A percentile compares a stretch with the other conserved stretches of the same genome.
phyloP scores from a whole-genome alignment of 2,113 vertebrate species.

The Apteryx owenii region DNA sequence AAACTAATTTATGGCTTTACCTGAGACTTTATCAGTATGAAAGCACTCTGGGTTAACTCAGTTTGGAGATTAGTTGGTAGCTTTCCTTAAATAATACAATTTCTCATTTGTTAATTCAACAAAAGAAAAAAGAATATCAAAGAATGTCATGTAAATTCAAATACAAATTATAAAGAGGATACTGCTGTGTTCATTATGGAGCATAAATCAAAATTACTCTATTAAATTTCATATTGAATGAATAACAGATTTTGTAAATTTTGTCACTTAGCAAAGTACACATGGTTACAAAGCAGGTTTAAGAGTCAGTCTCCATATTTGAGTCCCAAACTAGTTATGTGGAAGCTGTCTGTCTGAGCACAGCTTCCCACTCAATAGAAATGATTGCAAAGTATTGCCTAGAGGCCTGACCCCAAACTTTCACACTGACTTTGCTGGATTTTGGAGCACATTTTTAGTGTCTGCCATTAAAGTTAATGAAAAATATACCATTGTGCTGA shows the following conservation, averaged over 20 bases:
- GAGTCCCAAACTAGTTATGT: neutral
- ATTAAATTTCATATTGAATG: neutral
- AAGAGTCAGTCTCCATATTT: constrained; percentile 55
- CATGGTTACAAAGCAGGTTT: constrained; percentile 28
- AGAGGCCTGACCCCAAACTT: neutral
- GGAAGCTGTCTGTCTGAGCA: neutral
- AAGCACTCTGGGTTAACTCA: neutral
- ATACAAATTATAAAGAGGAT: neutral
- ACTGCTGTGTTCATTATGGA: neutral
- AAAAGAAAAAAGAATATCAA: neutral
- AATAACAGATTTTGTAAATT: neutral
- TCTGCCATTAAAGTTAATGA: neutral
- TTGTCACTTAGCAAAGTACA: neutral
- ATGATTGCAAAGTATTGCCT: neutral
- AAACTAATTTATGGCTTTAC: neutral
- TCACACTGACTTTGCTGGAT: neutral
- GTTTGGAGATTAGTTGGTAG: neutral
- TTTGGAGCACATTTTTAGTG: neutral
- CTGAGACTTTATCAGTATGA: neutral
- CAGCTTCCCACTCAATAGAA: neutral
- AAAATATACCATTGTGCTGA: neutral
- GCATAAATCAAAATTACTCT: neutral
- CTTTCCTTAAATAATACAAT: neutral
- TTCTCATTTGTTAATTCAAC: neutral
- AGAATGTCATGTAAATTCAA: neutral